Percentiles rank a stretch among this genome's conserved stretches.
phyloP scores from a whole-genome alignment of 1,140 invertebrate species.

The Heliconius himera region DNA sequence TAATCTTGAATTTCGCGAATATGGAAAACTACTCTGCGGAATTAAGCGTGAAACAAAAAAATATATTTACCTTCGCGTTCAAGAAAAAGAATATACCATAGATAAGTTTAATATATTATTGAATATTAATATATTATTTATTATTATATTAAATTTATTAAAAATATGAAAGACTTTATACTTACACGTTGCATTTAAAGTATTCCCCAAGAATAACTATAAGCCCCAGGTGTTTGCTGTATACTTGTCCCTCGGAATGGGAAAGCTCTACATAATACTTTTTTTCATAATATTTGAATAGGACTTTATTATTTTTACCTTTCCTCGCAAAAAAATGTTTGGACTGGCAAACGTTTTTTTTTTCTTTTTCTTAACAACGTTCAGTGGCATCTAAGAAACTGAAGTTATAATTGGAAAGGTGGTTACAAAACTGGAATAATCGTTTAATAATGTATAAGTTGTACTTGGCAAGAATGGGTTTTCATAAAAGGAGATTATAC shows the following conservation, averaged over 20 bases:
- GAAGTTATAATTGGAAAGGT: background rate
- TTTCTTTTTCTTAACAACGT: background rate
- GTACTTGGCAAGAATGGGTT: background rate
- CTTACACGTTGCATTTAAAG: background rate
- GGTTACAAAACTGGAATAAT: background rate
- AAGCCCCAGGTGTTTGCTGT: slow-evolving; percentile 3
- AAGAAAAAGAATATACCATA: too few species aligned
- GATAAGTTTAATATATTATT: too few species aligned
- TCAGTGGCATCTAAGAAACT: background rate
- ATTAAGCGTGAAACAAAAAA: too few species aligned
- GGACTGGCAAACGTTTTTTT: background rate
- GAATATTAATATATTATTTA: too few species aligned
- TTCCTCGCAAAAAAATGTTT: background rate
- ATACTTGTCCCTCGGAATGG: background rate
- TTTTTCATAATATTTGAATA: slow-evolving; percentile 11
- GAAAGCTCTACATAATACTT: background rate
- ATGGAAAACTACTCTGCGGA: too few species aligned
- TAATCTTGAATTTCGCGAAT: background rate
- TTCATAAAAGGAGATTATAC: background rate
- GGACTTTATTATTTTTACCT: slow-evolving; percentile 13
- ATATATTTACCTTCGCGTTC: too few species aligned
- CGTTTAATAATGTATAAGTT: background rate
- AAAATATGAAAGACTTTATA: too few species aligned
- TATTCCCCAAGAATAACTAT: background rate
- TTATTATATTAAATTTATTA: too few species aligned